These are phyloP conservation scores for Cichlasoma orientale DNA, from an alignment of 2,797 vertebrate species.

Conservation along the genomic window DNA sequence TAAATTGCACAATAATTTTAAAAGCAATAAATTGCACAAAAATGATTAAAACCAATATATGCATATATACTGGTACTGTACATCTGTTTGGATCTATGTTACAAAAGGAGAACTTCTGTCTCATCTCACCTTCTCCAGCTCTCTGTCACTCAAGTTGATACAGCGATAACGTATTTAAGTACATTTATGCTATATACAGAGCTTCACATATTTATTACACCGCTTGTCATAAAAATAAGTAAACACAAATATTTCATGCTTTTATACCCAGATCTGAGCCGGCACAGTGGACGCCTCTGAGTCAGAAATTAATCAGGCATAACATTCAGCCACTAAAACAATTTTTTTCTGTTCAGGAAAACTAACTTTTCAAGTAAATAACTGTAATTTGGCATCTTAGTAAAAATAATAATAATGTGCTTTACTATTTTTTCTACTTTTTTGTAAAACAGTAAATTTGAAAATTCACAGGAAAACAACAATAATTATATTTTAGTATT, in stretches of 20 bases:
- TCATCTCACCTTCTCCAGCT: background rate
- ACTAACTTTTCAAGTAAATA: background rate
- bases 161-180: background rate
- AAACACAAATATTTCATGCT: background rate
- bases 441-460: too few species aligned
- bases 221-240: background rate
- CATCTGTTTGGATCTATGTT: background rate
- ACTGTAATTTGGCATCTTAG: background rate
- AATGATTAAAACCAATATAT: too few species aligned
- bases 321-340: background rate
- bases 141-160: background rate
- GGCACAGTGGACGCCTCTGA: background rate
- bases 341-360: background rate
- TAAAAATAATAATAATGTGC: background rate
- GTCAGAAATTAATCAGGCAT: background rate
- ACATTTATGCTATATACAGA: background rate
- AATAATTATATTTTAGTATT: too few species aligned
- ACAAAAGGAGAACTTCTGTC: background rate
- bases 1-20: too few species aligned
- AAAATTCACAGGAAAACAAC: too few species aligned
- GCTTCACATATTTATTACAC: background rate
- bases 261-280: background rate
- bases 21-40: too few species aligned
- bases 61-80: too few species aligned
- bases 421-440: too few species aligned